Conservation (phyloP, 2,797 vertebrate species). For the Enteromius afrohamiltoni region DNA sequence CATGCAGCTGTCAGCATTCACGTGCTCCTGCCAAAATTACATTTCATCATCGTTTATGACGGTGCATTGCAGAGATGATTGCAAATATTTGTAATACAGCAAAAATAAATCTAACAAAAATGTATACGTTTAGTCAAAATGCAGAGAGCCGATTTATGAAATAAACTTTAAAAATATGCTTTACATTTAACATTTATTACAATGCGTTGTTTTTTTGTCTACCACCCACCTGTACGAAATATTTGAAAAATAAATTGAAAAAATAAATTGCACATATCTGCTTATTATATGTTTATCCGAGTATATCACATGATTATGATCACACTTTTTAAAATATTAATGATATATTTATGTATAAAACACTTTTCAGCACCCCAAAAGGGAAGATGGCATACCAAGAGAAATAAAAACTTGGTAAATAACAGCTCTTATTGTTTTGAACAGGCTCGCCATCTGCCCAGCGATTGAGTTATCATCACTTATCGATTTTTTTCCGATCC, state of each 20-base stretch:
- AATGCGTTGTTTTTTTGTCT: too few species aligned
- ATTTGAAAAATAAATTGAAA: background rate
- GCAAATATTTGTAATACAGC: background rate
- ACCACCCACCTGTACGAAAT: background rate
- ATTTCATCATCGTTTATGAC: background rate
- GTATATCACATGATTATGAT: background rate
- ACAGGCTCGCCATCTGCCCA: constrained; percentile 28
- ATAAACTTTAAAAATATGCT: background rate
- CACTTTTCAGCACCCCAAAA: background rate
- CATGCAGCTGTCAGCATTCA: background rate
- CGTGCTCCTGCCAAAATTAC: background rate
- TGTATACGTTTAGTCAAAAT: background rate
- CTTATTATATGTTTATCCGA: background rate
- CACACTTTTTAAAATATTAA: background rate
- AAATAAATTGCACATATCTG: background rate
- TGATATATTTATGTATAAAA: background rate
- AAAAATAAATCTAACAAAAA: background rate
- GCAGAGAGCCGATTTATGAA: background rate
- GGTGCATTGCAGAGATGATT: background rate
- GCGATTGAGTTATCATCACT: background rate
- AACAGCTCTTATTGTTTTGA: constrained; percentile 7
- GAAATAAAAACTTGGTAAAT: constrained; percentile 14
- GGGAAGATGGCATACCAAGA: background rate
- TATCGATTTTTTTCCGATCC: background rate
- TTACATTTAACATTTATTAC: background rate